A percentile compares a stretch with the other conserved stretches of the same genome.
These are phyloP conservation scores for Phoenoteleia sp. DNA, from an alignment of 2,888 invertebrate genomes.

Conservation along the genomic window DNA sequence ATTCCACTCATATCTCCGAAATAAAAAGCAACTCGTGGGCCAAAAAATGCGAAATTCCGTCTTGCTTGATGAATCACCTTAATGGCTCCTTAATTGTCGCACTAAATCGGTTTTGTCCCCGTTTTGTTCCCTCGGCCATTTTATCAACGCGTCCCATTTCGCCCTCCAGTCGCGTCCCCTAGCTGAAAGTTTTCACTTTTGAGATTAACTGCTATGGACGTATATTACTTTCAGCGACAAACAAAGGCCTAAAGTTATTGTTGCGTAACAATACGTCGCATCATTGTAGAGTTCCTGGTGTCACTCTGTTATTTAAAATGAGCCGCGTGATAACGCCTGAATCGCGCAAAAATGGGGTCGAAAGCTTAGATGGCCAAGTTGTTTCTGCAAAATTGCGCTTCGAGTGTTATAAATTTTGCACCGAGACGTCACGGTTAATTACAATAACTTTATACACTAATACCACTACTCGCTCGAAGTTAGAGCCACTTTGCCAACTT, in stretches of 20 bases:
- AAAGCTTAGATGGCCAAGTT: slow-evolving; percentile 28
- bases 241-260: slow-evolving; percentile 58
- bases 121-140: slow-evolving; percentile 27
- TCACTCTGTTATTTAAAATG: slow-evolving; percentile 51
- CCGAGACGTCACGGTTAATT: slow-evolving; percentile 52
- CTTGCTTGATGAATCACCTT: too few relatives aligned
- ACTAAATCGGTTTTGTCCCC: neutral
- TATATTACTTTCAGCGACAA: slow-evolving; percentile 53
- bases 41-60: too few relatives aligned
- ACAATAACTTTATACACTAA: slow-evolving; percentile 65
- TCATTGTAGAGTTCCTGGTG: slow-evolving; percentile 39
- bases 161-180: slow-evolving; percentile 16
- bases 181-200: slow-evolving; percentile 39
- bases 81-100: neutral
- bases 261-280: slow-evolving; percentile 54
- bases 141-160: slow-evolving; percentile 19
- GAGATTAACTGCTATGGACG: slow-evolving; percentile 52
- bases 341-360: slow-evolving; percentile 44
- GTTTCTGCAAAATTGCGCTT: slow-evolving; percentile 35
- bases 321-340: slow-evolving; percentile 36
- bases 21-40: too few relatives aligned
- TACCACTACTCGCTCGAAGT: slow-evolving; percentile 56
- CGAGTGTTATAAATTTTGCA: slow-evolving; percentile 55
- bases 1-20: too few relatives aligned
- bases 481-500: slow-evolving; percentile 65